A percentile compares a stretch with the other conserved stretches of the same genome.
Evolutionary conservation across 1,140 invertebrate species (phyloP).

Genomic region (Drosophila obscura): DNA sequence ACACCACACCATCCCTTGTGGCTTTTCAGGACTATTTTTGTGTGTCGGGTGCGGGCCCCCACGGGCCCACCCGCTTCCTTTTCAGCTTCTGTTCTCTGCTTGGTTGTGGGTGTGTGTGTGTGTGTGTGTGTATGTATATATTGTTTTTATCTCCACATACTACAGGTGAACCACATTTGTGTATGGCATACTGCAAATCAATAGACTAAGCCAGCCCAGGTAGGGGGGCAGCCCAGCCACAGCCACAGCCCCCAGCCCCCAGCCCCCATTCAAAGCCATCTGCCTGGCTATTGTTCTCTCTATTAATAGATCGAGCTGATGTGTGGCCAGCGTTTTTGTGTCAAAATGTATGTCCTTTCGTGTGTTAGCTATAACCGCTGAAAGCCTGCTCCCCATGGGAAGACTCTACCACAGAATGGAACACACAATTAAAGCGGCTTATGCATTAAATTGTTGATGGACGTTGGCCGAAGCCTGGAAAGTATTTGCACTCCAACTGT

Average conservation of each 20-base stretch:
- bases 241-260: too few species aligned
- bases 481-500: too few species aligned
- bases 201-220: slow-evolving; percentile 38
- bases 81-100: slow-evolving; percentile 3
- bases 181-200: slow-evolving; percentile 64
- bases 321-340: slow-evolving; percentile 15
- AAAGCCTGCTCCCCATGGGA: background rate
- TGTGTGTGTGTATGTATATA: slow-evolving; percentile 16
- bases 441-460: slow-evolving; percentile 42
- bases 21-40: slow-evolving; percentile 51
- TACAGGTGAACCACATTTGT: slow-evolving; percentile 56
- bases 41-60: slow-evolving; percentile 6
- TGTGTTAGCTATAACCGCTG: background rate
- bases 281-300: slow-evolving; percentile 40
- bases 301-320: slow-evolving; percentile 62
- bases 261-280: too few species aligned
- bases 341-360: slow-evolving; percentile 12
- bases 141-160: background rate
- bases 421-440: slow-evolving; percentile 60
- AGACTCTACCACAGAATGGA: background rate
- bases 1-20: background rate
- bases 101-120: background rate
- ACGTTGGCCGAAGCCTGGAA: too few species aligned
- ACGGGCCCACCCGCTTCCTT: slow-evolving; percentile 8
- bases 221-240: too few species aligned